These are phyloP conservation scores for Scaptomyza reducta DNA, from an alignment of 2,888 invertebrate species.

Conservation along the genomic window DNA sequence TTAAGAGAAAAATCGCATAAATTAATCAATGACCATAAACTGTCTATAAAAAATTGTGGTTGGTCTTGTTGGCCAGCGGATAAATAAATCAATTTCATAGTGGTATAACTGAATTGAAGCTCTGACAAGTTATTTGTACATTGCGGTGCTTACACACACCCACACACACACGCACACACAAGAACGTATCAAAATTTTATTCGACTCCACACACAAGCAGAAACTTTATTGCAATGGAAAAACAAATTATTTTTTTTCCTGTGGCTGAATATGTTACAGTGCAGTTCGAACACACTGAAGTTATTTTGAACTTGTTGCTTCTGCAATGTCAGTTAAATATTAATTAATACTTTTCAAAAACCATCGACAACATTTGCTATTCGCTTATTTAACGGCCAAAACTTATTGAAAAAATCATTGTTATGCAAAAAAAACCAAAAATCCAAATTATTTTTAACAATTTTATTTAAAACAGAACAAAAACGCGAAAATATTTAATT, in stretches of 20 bases:
- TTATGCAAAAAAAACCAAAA: background rate
- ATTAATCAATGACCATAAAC: conserved; percentile 53
- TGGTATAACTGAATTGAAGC: conserved; percentile 50
- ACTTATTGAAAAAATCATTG: too few relatives aligned
- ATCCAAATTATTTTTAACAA: background rate
- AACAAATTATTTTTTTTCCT: background rate
- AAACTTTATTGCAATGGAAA: background rate
- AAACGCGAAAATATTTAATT: too few relatives aligned
- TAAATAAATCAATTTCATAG: conserved; percentile 31
- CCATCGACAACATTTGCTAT: too few relatives aligned
- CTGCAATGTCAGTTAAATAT: background rate
- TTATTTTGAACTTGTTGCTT: background rate
- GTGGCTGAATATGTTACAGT: background rate
- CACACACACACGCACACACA: background rate
- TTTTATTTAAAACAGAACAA: too few relatives aligned
- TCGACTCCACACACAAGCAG: background rate
- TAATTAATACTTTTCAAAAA: background rate
- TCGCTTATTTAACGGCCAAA: too few relatives aligned
- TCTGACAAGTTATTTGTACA: conserved; percentile 21
- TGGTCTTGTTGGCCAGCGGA: conserved; percentile 11
- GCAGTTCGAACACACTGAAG: too few relatives aligned
- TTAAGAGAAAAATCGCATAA: conserved; percentile 43
- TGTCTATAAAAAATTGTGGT: conserved; percentile 46
- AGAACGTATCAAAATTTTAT: background rate
- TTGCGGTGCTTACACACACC: conserved; percentile 7